These are phyloP conservation scores for Tachycineta bicolor DNA, from an alignment of 2,113 vertebrate genomes.

Conservation along the genomic window DNA sequence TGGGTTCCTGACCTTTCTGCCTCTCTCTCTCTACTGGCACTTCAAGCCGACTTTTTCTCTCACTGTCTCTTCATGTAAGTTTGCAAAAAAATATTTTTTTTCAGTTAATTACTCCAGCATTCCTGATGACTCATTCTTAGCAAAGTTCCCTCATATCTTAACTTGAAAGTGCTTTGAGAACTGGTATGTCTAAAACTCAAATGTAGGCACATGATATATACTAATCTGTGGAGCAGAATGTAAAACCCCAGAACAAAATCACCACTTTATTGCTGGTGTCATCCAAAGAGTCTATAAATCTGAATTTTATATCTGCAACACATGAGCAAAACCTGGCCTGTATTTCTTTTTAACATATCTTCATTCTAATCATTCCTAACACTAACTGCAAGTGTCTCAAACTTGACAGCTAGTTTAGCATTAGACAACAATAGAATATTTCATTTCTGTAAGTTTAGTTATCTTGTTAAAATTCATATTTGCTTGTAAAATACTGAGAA, in stretches of 20 bases:
- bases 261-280: constrained; percentile 66
- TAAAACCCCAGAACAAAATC: constrained; percentile 58
- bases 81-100: background rate
- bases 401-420: constrained; percentile 76
- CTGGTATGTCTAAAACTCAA: background rate
- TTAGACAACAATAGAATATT: constrained; percentile 63
- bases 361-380: constrained; percentile 74
- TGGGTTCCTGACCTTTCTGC: background rate
- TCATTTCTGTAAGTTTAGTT: constrained; percentile 70
- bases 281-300: constrained; percentile 70
- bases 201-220: background rate
- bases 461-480: constrained; percentile 75
- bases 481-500: constrained; percentile 69
- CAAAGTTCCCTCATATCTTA: background rate
- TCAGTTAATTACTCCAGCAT: background rate
- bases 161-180: background rate
- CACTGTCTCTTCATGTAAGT: background rate
- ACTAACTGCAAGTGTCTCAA: constrained; percentile 68
- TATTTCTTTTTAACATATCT: constrained; percentile 76
- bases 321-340: constrained; percentile 54
- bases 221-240: constrained; percentile 31
- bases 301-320: constrained; percentile 70
- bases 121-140: background rate
- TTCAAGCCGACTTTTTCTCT: background rate
- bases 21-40: background rate